Evolutionary conservation across 2,797 vertebrate genomes (phyloP).

Genomic region (Manis crassicaudata): DNA sequence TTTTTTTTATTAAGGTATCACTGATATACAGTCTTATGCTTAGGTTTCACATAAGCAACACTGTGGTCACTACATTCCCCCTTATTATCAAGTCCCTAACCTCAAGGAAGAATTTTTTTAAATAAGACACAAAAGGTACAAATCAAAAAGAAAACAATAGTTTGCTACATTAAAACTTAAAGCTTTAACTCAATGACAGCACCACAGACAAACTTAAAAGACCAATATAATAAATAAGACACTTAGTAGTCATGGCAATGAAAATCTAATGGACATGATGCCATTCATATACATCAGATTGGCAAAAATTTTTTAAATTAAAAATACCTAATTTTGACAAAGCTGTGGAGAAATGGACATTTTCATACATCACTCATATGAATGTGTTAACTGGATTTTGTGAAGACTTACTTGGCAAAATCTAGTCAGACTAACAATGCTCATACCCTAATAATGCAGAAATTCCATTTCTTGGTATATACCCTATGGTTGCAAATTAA

Average conservation of each 20-base stretch:
- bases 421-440: neutral
- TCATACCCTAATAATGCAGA: neutral
- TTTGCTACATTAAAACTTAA: conserved; percentile 38
- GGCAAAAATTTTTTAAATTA: neutral
- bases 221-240: conserved; percentile 6
- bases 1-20: too few species aligned
- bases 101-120: neutral
- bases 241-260: neutral
- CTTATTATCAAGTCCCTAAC: too few species aligned
- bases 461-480: conserved; percentile 6
- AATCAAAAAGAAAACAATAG: neutral
- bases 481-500: neutral
- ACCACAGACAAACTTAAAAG: neutral
- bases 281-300: neutral
- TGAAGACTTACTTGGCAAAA: neutral
- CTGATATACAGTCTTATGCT: too few species aligned
- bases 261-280: conserved; percentile 11
- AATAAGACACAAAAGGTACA: neutral
- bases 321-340: neutral
- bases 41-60: too few species aligned
- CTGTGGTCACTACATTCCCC: too few species aligned
- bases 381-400: neutral
- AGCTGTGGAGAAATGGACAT: neutral
- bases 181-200: neutral
- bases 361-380: neutral